Conservation (phyloP, 2,113 vertebrate genomes). For the Candoia aspera region DNA sequence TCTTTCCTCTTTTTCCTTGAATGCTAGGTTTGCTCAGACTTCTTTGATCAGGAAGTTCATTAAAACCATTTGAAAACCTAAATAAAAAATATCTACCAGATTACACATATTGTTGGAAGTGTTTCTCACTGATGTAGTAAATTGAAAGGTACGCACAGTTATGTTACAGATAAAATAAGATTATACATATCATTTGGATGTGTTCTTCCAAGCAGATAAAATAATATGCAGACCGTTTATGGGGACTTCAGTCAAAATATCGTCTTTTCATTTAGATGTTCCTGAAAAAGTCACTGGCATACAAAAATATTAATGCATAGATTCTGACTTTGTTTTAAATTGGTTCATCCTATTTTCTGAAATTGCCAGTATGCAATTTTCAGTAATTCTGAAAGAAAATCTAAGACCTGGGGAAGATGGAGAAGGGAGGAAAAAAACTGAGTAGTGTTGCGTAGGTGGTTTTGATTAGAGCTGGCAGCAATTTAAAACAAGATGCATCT, state of each 20-base stretch:
- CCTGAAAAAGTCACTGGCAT: neutral
- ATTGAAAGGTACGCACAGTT: neutral
- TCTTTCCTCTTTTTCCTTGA: neutral
- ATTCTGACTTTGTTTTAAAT: constrained; percentile 26
- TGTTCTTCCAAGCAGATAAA: neutral
- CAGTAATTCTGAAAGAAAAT: constrained; percentile 47
- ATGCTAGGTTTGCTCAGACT: neutral
- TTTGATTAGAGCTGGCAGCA: constrained; percentile 64
- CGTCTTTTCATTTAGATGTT: neutral
- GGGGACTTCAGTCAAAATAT: neutral
- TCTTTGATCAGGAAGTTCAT: neutral
- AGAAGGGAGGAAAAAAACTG: neutral
- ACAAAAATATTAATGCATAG: neutral
- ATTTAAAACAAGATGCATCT: constrained; percentile 64
- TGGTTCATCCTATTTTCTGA: constrained; percentile 42
- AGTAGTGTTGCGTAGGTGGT: constrained; percentile 51
- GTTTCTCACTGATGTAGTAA: neutral
- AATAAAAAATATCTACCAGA: neutral
- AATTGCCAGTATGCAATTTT: constrained; percentile 49
- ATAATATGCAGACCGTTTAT: neutral
- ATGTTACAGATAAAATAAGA: neutral
- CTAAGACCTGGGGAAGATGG: constrained; percentile 15
- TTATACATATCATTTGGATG: neutral
- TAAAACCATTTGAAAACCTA: neutral
- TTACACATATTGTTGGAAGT: neutral